Conservation (phyloP, 2,797 vertebrate genomes). For the Monodelphis domestica region DNA sequence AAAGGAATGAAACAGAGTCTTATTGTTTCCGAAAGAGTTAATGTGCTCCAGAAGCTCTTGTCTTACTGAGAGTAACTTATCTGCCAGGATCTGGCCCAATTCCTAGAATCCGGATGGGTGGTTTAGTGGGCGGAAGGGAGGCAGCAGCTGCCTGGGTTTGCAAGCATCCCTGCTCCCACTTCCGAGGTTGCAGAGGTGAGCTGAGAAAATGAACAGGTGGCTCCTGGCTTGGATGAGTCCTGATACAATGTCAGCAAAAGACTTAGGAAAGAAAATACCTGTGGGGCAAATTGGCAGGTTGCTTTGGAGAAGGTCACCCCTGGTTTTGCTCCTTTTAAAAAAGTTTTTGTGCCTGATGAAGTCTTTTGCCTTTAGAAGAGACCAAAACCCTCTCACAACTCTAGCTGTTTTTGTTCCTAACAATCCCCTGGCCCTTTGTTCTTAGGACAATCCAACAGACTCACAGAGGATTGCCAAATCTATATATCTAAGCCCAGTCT, state of each 20-base stretch:
- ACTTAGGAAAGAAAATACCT: not conserved
- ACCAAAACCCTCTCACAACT: conserved; percentile 25
- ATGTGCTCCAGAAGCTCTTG: conserved; percentile 25
- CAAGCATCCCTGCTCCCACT: conserved; percentile 31
- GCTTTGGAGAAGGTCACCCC: conserved; percentile 31
- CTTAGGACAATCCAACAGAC: not conserved
- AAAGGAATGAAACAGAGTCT: not conserved
- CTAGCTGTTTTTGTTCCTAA: conserved; percentile 46
- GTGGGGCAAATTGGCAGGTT: conserved; percentile 25
- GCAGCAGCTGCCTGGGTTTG: conserved; percentile 60
- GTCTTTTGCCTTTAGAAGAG: conserved; percentile 50
- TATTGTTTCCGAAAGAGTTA: conserved; percentile 58
- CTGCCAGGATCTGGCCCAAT: conserved; percentile 66
- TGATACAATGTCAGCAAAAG: conserved; percentile 50
- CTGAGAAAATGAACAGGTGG: conserved; percentile 60
- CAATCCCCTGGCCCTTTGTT: not conserved
- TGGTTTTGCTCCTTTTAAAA: conserved; percentile 46
- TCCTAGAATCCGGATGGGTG: conserved; percentile 44
- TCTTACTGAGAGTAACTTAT: conserved; percentile 59
- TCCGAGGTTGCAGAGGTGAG: conserved; percentile 58
- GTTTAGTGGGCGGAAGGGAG: not conserved
- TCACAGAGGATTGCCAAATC: not conserved
- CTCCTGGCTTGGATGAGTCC: conserved; percentile 31
- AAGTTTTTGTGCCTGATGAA: conserved; percentile 61
- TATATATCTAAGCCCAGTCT: not conserved